Conservation (phyloP, 2,888 invertebrate species). For the Iphiclides podalirius region DNA sequence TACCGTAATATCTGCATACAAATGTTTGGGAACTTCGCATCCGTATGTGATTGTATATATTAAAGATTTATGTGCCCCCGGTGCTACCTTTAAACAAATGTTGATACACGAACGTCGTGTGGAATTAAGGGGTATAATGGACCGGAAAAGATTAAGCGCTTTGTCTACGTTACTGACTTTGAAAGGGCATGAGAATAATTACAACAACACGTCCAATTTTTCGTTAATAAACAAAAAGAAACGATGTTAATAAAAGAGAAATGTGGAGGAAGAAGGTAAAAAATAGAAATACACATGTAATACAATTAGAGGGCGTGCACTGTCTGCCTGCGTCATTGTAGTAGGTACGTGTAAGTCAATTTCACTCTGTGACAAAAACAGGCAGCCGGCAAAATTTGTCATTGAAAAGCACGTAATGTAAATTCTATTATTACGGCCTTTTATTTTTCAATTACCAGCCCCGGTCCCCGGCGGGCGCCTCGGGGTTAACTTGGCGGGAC, state of each 20-base stretch:
- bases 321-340: slow-evolving; percentile 26
- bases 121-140: not conserved
- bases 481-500: slow-evolving; percentile 64
- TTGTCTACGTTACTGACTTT: too few species aligned
- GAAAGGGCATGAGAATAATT: too few species aligned
- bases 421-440: slow-evolving; percentile 79
- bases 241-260: too few species aligned
- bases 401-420: slow-evolving; percentile 76
- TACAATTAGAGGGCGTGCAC: slow-evolving; percentile 29
- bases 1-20: slow-evolving; percentile 69
- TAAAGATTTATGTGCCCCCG: slow-evolving; percentile 19
- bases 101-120: slow-evolving; percentile 1
- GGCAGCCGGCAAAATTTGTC: slow-evolving; percentile 70
- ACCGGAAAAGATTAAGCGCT: too few species aligned
- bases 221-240: too few species aligned
- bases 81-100: slow-evolving; percentile 25
- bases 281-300: slow-evolving; percentile 16
- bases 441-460: slow-evolving; percentile 79
- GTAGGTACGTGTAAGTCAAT: slow-evolving; percentile 47
- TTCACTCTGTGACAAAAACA: slow-evolving; percentile 71
- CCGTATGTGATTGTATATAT: slow-evolving; percentile 38
- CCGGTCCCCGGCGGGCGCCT: slow-evolving; percentile 59
- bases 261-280: not conserved
- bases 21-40: slow-evolving; percentile 59
- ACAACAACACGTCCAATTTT: too few species aligned